Evolutionary conservation across 2,797 vertebrate species (phyloP).

Genomic region (Acrossocheilus wenchowensis): DNA sequence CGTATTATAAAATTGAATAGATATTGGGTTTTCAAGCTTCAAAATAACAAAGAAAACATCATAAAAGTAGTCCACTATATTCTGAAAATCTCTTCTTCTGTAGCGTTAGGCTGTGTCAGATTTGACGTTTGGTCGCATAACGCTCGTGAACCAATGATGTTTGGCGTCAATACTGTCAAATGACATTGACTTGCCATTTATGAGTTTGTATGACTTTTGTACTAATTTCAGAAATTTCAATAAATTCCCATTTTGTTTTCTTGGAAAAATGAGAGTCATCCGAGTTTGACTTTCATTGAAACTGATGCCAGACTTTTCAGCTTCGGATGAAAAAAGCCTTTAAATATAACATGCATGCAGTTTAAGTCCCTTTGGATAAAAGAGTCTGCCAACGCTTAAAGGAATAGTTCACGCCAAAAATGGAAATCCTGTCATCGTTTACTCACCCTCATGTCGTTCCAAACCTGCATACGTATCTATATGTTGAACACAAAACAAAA

Average conservation of each 20-base stretch:
- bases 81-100: background rate
- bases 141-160: background rate
- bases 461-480: no score
- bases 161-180: background rate
- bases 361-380: no score
- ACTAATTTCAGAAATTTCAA: no score
- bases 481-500: no score
- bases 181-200: background rate
- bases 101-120: background rate
- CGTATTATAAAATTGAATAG: no score
- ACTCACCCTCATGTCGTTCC: no score
- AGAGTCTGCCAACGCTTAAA: no score
- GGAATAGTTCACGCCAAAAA: no score
- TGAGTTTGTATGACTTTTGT: no score
- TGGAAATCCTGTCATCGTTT: no score
- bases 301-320: background rate
- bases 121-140: background rate
- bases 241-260: background rate
- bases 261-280: background rate
- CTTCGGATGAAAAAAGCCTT: background rate
- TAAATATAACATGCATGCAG: no score
- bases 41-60: background rate
- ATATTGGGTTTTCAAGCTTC: no score
- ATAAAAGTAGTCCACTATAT: background rate
- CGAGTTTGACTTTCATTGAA: background rate